phyloP scores from a whole-genome alignment of 2,888 invertebrate genomes.

The Halictus ligatus region DNA sequence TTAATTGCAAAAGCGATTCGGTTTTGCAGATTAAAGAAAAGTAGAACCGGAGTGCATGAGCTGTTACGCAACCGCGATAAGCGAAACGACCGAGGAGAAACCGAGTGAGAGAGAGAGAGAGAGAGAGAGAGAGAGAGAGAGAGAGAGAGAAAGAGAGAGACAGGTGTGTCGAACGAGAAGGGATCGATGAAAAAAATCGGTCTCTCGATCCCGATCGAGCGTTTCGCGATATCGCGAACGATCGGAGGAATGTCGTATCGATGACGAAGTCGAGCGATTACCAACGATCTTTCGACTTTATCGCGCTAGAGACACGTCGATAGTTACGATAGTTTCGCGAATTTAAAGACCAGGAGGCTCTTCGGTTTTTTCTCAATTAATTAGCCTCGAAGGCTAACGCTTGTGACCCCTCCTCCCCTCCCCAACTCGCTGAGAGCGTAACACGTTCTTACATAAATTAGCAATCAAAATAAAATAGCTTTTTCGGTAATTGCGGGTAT shows the following conservation, averaged over 20 bases:
- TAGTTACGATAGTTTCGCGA: background rate
- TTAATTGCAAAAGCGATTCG: slow-evolving; percentile 23
- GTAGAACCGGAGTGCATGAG: background rate
- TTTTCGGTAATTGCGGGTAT: background rate
- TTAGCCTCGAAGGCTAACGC: slow-evolving; percentile 28
- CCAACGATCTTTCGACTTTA: background rate
- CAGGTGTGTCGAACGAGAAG: background rate
- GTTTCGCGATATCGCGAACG: background rate
- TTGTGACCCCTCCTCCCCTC: background rate
- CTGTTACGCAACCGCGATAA: background rate
- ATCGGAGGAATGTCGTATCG: background rate
- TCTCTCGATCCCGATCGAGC: background rate
- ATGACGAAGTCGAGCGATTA: background rate
- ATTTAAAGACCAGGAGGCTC: slow-evolving; percentile 12
- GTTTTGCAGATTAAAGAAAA: background rate
- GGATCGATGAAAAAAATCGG: background rate
- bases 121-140: background rate
- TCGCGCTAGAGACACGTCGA: background rate
- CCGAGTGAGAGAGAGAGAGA: too few relatives aligned
- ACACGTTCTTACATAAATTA: slow-evolving; percentile 31
- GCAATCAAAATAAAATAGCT: too few relatives aligned
- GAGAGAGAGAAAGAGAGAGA: too few relatives aligned
- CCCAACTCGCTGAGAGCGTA: background rate
- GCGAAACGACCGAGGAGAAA: background rate
- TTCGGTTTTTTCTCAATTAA: slow-evolving; percentile 1